Percentiles rank a stretch among this genome's conserved stretches.
Evolutionary conservation across 1,140 invertebrate genomes (phyloP).

Genomic region (Drosophila elegans): DNA sequence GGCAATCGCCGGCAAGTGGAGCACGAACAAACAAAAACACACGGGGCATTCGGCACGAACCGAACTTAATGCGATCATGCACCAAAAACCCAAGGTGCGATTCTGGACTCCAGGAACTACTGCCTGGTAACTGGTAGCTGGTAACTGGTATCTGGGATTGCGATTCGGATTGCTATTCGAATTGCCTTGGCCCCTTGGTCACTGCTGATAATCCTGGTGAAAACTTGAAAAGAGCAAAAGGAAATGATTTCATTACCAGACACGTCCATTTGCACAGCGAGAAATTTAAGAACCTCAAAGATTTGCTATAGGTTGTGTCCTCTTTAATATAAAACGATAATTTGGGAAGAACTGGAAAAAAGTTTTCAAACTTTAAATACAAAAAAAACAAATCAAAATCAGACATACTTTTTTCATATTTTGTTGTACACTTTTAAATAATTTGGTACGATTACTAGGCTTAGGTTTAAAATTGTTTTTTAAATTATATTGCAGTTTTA

Average conservation of each 20-base stretch:
- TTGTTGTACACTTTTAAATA: no score
- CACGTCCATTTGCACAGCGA: conserved; percentile 52
- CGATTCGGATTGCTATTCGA: not conserved
- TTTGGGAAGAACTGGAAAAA: no score
- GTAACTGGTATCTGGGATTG: conserved; percentile 25
- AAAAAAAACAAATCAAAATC: no score
- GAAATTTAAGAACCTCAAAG: not conserved
- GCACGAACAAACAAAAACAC: conserved; percentile 59
- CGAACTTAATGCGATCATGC: conserved; percentile 73
- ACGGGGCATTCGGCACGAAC: conserved; percentile 31
- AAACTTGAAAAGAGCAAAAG: conserved; percentile 79
- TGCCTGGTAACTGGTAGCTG: conserved; percentile 28
- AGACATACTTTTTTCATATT: no score
- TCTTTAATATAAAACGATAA: no score
- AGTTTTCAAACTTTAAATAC: no score
- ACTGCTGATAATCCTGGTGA: conserved; percentile 62
- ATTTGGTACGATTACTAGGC: no score
- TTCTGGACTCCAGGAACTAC: conserved; percentile 15
- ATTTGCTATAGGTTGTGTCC: no score
- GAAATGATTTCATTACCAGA: conserved; percentile 82
- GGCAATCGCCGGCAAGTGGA: conserved; percentile 65
- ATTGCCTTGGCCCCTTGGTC: conserved; percentile 3
- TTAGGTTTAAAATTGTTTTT: no score
- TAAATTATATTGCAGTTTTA: no score
- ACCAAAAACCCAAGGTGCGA: conserved; percentile 26